These are phyloP conservation scores for Laticauda colubrina DNA, from an alignment of 2,113 vertebrate genomes.

Conservation along the genomic window DNA sequence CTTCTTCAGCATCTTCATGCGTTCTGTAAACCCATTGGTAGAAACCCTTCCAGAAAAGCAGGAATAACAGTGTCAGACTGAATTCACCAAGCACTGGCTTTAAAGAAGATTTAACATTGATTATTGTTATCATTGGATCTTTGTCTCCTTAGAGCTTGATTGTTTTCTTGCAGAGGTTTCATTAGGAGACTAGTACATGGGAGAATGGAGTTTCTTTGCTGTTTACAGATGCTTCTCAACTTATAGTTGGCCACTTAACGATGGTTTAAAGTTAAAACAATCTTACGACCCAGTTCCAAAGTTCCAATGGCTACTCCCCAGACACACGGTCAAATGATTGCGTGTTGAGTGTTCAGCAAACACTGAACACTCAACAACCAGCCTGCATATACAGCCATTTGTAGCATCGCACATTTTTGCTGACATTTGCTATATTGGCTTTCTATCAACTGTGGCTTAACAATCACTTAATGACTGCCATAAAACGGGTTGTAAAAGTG, in stretches of 20 bases:
- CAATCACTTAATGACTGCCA: background rate
- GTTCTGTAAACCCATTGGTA: slow-evolving; percentile 91
- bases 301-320: background rate
- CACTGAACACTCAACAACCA: too few relatives aligned
- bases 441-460: background rate
- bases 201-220: background rate
- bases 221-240: background rate
- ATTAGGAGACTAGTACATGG: background rate
- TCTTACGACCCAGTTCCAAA: background rate
- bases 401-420: background rate
- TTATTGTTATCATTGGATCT: background rate
- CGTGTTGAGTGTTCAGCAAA: background rate
- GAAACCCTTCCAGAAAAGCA: slow-evolving; percentile 66
- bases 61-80: background rate
- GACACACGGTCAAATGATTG: background rate
- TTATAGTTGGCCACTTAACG: background rate
- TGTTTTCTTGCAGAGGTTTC: background rate
- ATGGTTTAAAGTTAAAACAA: background rate
- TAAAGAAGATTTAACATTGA: background rate
- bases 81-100: background rate
- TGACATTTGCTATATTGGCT: background rate
- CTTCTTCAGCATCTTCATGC: slow-evolving; percentile 87
- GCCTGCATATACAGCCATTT: background rate
- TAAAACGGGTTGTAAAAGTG: background rate
- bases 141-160: background rate